These are phyloP conservation scores for Ailuropoda melanoleuca DNA, from an alignment of 2,113 vertebrate genomes.

Conservation along the genomic window DNA sequence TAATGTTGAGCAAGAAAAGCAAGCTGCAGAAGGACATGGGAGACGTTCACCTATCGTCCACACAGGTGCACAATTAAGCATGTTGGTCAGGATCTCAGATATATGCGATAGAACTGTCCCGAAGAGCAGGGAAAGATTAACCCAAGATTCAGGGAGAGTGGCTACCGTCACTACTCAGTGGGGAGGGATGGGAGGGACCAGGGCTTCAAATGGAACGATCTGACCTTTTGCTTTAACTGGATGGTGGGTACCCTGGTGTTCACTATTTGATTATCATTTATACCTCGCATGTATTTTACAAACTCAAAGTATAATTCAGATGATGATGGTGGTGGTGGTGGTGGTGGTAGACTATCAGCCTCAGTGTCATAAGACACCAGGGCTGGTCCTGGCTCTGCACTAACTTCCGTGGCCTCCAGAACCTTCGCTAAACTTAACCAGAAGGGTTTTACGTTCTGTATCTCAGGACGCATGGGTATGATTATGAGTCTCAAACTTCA, in stretches of 20 bases:
- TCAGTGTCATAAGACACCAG: neutral
- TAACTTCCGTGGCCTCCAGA: neutral
- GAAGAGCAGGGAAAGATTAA: neutral
- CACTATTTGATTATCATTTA: neutral
- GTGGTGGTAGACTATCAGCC: neutral
- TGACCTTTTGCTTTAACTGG: neutral
- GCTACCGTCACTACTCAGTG: neutral
- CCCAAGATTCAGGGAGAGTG: neutral
- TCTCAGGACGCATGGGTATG: rapidly evolving
- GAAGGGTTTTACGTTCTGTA: neutral
- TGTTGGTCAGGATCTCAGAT: neutral
- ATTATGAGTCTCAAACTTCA: neutral
- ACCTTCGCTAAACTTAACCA: neutral
- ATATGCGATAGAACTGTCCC: neutral
- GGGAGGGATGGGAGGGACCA: too few species aligned
- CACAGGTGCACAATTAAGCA: too few species aligned
- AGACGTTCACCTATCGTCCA: rapidly evolving
- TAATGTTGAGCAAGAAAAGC: rapidly evolving
- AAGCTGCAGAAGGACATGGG: neutral
- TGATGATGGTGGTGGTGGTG: neutral
- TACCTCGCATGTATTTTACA: neutral
- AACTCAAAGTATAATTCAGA: neutral
- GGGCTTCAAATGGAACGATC: neutral
- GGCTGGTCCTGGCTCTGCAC: neutral
- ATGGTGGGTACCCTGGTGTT: rapidly evolving